These are phyloP conservation scores for Anthopleura sola DNA, from an alignment of 64 coral and sea anemone species.

Conservation along the genomic window DNA sequence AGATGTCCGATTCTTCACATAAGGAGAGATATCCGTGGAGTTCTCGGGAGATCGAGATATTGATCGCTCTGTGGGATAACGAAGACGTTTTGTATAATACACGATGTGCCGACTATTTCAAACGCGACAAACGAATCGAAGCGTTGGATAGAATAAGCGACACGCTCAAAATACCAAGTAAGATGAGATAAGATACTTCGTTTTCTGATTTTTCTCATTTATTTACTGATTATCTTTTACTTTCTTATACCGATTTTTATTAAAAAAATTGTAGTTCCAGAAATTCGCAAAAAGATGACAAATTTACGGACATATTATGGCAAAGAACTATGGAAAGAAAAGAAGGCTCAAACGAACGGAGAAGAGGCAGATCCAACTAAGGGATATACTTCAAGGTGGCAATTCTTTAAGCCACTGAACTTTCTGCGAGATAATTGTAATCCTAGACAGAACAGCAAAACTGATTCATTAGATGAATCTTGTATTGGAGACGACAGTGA, in stretches of 20 bases:
- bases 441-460: not conserved
- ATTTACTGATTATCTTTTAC: no score
- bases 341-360: not conserved
- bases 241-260: no score
- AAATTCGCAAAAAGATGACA: constrained; percentile 31
- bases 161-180: constrained; percentile 11
- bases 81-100: constrained; percentile 16
- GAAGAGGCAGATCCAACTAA: not conserved
- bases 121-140: constrained; percentile 27
- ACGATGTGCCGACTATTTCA: constrained; percentile 15
- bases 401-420: not conserved
- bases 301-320: constrained; percentile 27
- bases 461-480: not conserved
- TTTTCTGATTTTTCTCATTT: no score
- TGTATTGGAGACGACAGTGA: not conserved
- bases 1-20: not conserved
- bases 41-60: constrained; percentile 8
- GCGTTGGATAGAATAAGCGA: constrained; percentile 27
- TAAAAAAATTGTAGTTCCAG: constrained; percentile 12
- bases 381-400: constrained; percentile 5
- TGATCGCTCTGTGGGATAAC: constrained; percentile 13
- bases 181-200: no score
- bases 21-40: not conserved
- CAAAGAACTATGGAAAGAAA: constrained; percentile 32
- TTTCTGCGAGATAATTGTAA: constrained; percentile 24